Evolutionary conservation across 2,888 invertebrate species (phyloP).

Genomic region (Gasteruption jaculator): DNA sequence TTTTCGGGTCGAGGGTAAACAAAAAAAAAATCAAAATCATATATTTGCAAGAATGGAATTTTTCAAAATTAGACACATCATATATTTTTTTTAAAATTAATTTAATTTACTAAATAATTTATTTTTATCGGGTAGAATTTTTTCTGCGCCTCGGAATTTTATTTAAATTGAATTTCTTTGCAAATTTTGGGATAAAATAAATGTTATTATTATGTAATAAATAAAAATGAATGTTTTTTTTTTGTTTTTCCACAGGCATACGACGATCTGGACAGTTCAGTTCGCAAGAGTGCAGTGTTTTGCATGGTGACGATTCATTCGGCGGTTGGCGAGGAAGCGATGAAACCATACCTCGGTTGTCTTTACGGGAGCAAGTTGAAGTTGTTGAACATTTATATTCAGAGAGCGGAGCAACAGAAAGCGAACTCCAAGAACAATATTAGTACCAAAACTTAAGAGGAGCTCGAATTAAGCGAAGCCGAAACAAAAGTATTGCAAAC

Average conservation of each 20-base stretch:
- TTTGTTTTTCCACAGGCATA: slow-evolving; percentile 64
- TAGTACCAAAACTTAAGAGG: slow-evolving; percentile 45
- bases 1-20: slow-evolving; percentile 1
- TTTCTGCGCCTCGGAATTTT: neutral
- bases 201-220: neutral
- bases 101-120: neutral
- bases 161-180: neutral
- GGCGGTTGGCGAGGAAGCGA: slow-evolving; percentile 79
- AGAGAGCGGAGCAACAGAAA: slow-evolving; percentile 57
- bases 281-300: slow-evolving; percentile 94
- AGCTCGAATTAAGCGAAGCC: too few species aligned
- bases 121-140: neutral
- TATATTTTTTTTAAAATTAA: slow-evolving; percentile 1
- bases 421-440: too few species aligned
- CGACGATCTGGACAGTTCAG: slow-evolving; percentile 86
- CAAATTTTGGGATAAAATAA: slow-evolving; percentile 4
- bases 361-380: slow-evolving; percentile 89
- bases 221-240: slow-evolving; percentile 3
- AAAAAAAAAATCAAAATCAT: too few species aligned
- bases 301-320: slow-evolving; percentile 94
- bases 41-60: too few species aligned
- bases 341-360: slow-evolving; percentile 75
- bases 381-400: slow-evolving; percentile 74
- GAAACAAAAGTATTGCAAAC: too few species aligned
- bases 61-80: too few species aligned